phyloP scores from a whole-genome alignment of 2,888 invertebrate species.

The Malthinus seriepunctatus region DNA sequence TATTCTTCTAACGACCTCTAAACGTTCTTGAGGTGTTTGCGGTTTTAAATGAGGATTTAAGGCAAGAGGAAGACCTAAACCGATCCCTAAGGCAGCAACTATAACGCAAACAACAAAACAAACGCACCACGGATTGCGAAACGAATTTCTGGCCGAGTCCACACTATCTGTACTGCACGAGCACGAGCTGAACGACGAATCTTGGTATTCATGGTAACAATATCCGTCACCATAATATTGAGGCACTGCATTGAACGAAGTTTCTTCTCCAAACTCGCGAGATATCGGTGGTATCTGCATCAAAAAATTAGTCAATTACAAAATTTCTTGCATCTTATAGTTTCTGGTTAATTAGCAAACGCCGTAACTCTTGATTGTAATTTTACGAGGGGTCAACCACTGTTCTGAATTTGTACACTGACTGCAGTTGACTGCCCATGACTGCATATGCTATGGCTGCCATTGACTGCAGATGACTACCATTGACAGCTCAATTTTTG shows the following conservation, averaged over 20 bases:
- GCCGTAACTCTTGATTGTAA: too few relatives aligned
- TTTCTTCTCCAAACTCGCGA: slow-evolving; percentile 47
- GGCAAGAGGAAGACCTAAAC: slow-evolving; percentile 63
- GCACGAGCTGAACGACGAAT: slow-evolving; percentile 45
- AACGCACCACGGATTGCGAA: slow-evolving; percentile 57
- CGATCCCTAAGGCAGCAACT: slow-evolving; percentile 62
- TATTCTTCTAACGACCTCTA: slow-evolving; percentile 61
- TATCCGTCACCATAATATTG: slow-evolving; percentile 43
- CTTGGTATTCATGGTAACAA: slow-evolving; percentile 39
- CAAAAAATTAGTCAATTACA: slow-evolving; percentile 8
- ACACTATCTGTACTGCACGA: slow-evolving; percentile 58
- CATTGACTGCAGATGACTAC: too few relatives aligned
- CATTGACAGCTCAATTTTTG: too few relatives aligned
- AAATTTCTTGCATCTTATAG: too few relatives aligned
- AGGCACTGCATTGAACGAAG: slow-evolving; percentile 46
- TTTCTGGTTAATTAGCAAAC: too few relatives aligned
- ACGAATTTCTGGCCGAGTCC: slow-evolving; percentile 59
- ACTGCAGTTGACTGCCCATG: too few relatives aligned
- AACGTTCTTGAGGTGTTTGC: slow-evolving; percentile 59
- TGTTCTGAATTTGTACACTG: too few relatives aligned
- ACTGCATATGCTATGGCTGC: too few relatives aligned
- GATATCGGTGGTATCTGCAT: slow-evolving; percentile 49
- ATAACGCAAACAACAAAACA: slow-evolving; percentile 64
- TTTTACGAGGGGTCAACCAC: too few relatives aligned
- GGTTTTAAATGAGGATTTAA: slow-evolving; percentile 43